Evolutionary conservation across 1,140 invertebrate genomes (phyloP).

Genomic region (Papilio polyxenes): DNA sequence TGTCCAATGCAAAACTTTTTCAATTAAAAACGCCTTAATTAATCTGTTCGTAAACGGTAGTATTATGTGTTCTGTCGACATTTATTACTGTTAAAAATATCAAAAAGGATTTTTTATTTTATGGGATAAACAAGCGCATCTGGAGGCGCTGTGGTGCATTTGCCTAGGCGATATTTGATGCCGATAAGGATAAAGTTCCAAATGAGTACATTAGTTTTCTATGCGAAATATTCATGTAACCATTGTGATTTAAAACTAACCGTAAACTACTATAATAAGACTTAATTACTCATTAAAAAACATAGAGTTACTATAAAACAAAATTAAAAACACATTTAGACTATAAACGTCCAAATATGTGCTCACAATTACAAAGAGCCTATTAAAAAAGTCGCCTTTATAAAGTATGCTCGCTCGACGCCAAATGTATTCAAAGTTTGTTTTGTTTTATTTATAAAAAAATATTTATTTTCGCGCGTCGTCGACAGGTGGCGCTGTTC

Average conservation of each 20-base stretch:
- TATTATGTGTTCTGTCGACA: not conserved
- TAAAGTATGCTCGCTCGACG: conserved; percentile 5
- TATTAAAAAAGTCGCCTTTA: conserved; percentile 30
- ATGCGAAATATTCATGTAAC: too few species aligned
- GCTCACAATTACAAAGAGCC: conserved; percentile 20
- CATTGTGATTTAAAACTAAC: not conserved
- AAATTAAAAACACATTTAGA: conserved; percentile 6
- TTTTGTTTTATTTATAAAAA: conserved; percentile 50
- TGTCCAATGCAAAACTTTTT: not conserved
- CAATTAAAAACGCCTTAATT: conserved; percentile 32
- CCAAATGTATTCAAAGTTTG: conserved; percentile 41
- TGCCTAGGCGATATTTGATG: too few species aligned
- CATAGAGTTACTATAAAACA: not conserved
- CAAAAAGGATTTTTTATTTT: not conserved
- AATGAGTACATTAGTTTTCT: too few species aligned
- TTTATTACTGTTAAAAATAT: not conserved
- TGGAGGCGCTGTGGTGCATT: too few species aligned
- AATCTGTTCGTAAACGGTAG: conserved; percentile 1
- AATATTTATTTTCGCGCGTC: conserved; percentile 63
- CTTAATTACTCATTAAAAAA: not conserved
- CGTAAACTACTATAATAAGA: not conserved
- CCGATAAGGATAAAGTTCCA: too few species aligned
- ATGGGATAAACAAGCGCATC: not conserved
- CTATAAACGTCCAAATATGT: conserved; percentile 9
- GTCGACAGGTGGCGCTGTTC: conserved; percentile 63